A percentile compares a stretch with the other conserved stretches of the same genome.
Evolutionary conservation across 1,140 invertebrate genomes (phyloP).

Genomic region (Sarcophaga peregrina): DNA sequence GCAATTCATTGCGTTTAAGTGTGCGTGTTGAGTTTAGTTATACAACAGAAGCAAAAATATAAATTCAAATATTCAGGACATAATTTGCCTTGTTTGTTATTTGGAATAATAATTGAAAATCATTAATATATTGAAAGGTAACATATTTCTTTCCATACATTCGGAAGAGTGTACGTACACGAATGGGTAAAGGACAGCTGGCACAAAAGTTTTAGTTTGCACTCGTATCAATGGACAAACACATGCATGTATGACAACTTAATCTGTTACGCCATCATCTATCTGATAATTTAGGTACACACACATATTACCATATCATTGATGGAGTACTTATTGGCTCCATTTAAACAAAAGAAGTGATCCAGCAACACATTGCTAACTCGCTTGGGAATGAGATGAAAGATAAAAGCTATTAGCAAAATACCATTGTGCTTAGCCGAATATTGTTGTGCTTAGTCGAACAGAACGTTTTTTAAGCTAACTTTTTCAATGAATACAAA

Average conservation of each 20-base stretch:
- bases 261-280: conserved; percentile 36
- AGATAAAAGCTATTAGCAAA: too few relatives aligned
- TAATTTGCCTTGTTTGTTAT: background rate
- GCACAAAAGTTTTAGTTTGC: too few relatives aligned
- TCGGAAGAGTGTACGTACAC: background rate
- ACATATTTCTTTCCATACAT: background rate
- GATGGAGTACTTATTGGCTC: conserved; percentile 32
- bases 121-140: background rate
- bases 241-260: background rate
- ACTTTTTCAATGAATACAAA: too few relatives aligned
- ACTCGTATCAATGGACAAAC: too few relatives aligned
- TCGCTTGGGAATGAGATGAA: background rate
- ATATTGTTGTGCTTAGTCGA: too few relatives aligned
- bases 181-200: background rate
- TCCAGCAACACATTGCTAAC: conserved; percentile 15
- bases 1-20: too few relatives aligned
- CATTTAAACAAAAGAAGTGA: background rate
- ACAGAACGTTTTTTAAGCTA: too few relatives aligned
- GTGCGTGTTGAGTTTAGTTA: too few relatives aligned
- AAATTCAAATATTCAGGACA: background rate
- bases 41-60: too few relatives aligned
- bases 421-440: too few relatives aligned
- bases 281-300: conserved; percentile 26
- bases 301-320: conserved; percentile 25
- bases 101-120: conserved; percentile 20